Conservation (phyloP, 1,140 invertebrate genomes). For the Lordiphosa mommai region DNA sequence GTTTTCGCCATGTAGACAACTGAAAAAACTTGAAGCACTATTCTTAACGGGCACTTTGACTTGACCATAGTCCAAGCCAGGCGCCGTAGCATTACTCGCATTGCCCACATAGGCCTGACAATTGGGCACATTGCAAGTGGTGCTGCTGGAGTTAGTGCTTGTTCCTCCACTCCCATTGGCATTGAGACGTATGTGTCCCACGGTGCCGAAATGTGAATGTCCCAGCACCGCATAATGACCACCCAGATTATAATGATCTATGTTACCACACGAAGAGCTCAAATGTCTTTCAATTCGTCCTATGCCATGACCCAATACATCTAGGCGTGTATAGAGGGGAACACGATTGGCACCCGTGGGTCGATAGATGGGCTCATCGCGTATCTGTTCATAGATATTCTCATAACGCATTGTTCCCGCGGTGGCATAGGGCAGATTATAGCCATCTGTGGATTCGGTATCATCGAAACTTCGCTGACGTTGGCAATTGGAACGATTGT, state of each 20-base stretch:
- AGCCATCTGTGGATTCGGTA: slow-evolving; percentile 78
- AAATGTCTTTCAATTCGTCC: slow-evolving; percentile 82
- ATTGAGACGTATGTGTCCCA: slow-evolving; percentile 76
- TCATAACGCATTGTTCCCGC: slow-evolving; percentile 68
- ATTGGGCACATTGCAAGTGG: slow-evolving; percentile 51
- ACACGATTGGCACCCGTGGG: slow-evolving; percentile 52
- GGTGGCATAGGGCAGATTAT: slow-evolving; percentile 55
- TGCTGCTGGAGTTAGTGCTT: slow-evolving; percentile 3
- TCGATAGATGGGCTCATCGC: slow-evolving; percentile 80
- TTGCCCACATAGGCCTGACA: slow-evolving; percentile 47
- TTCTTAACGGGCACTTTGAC: slow-evolving; percentile 71
- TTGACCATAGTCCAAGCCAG: slow-evolving; percentile 37
- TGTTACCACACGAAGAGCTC: slow-evolving; percentile 82
- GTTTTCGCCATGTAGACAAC: slow-evolving; percentile 77
- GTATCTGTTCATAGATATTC: slow-evolving; percentile 81
- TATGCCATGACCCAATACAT: slow-evolving; percentile 81
- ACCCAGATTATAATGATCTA: slow-evolving; percentile 81
- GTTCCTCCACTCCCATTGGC: slow-evolving; percentile 25
- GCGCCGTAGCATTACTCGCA: slow-evolving; percentile 10
- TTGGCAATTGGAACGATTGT: slow-evolving; percentile 52
- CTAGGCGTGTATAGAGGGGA: slow-evolving; percentile 81
- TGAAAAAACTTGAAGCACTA: slow-evolving; percentile 75
- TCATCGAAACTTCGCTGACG: slow-evolving; percentile 78
- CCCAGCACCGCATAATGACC: slow-evolving; percentile 78
- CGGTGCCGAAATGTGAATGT: slow-evolving; percentile 76